Conservation (phyloP, 2,888 invertebrate species). For the Hypomecis atomaria region DNA sequence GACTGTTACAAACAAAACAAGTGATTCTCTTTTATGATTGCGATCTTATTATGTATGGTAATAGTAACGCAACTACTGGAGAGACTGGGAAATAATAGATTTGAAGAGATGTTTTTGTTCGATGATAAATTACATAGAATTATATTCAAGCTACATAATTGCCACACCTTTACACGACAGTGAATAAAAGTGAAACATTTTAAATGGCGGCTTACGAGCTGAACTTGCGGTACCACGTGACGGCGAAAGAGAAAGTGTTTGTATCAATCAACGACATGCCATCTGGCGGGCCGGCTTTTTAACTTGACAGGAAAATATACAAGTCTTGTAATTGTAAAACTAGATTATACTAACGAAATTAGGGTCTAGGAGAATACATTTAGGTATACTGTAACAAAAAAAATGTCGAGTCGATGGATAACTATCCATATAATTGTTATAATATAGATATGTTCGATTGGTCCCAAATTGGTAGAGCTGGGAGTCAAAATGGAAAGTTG, state of each 20-base stretch:
- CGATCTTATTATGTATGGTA: conserved; percentile 7
- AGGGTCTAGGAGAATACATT: too few species aligned
- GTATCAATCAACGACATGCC: conserved; percentile 34
- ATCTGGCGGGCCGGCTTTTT: conserved; percentile 19
- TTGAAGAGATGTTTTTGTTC: conserved; percentile 16
- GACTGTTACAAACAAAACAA: conserved; percentile 12
- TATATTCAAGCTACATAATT: conserved; percentile 14
- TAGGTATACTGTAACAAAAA: too few species aligned
- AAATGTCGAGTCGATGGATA: too few species aligned
- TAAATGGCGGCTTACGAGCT: conserved; percentile 31
- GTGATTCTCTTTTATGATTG: not conserved
- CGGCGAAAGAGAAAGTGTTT: conserved; percentile 37
- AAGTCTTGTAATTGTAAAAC: conserved; percentile 6
- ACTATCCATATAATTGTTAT: too few species aligned
- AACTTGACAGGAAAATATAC: not conserved
- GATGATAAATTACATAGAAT: conserved; percentile 17
- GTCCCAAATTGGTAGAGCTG: too few species aligned
- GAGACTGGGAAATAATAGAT: conserved; percentile 24
- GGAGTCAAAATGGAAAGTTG: too few species aligned
- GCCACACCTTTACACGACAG: conserved; percentile 9
- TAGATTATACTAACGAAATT: too few species aligned
- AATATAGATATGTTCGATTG: too few species aligned
- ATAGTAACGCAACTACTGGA: conserved; percentile 3
- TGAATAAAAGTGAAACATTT: conserved; percentile 42
- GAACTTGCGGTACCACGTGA: conserved; percentile 29